phyloP scores from a whole-genome alignment of 2,113 vertebrate species.

The Pholis gunnellus region DNA sequence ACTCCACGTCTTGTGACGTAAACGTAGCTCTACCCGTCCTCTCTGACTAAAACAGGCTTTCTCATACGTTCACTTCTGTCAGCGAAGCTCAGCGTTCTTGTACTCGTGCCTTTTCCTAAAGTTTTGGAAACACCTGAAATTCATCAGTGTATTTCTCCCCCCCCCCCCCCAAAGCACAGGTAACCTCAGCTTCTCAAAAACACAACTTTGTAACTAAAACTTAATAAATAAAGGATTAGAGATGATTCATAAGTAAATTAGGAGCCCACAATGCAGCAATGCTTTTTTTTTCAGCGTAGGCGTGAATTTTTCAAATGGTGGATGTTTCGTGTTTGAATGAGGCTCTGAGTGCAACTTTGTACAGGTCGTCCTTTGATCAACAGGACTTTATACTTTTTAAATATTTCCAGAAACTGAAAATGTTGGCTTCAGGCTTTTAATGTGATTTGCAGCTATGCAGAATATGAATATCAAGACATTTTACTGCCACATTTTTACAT shows the following conservation, averaged over 20 bases:
- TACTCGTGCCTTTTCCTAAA: background rate
- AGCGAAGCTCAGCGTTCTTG: background rate
- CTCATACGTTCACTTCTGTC: background rate
- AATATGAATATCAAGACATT: constrained; percentile 32
- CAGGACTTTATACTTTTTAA: constrained; percentile 20
- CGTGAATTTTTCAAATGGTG: constrained; percentile 43
- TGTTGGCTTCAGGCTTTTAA: constrained; percentile 16
- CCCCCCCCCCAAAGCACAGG: background rate
- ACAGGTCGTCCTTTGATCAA: constrained; percentile 2
- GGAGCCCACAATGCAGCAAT: constrained; percentile 40
- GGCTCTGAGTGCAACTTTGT: constrained; percentile 9
- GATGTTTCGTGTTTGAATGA: constrained; percentile 27
- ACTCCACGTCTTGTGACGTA: constrained; percentile 41
- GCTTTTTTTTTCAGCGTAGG: constrained; percentile 37
- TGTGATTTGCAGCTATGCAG: constrained; percentile 40
- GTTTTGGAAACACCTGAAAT: constrained; percentile 3
- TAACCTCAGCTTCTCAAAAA: constrained; percentile 15
- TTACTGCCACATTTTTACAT: constrained; percentile 36
- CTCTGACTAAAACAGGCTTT: constrained; percentile 29
- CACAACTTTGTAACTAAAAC: constrained; percentile 29
- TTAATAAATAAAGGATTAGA: constrained; percentile 48
- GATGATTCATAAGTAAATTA: constrained; percentile 62
- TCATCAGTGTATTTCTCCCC: background rate
- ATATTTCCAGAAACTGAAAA: constrained; percentile 16
- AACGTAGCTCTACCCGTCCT: constrained; percentile 1